These are phyloP conservation scores for Melanchra persicariae DNA, from an alignment of 2,888 invertebrate species.

Conservation along the genomic window DNA sequence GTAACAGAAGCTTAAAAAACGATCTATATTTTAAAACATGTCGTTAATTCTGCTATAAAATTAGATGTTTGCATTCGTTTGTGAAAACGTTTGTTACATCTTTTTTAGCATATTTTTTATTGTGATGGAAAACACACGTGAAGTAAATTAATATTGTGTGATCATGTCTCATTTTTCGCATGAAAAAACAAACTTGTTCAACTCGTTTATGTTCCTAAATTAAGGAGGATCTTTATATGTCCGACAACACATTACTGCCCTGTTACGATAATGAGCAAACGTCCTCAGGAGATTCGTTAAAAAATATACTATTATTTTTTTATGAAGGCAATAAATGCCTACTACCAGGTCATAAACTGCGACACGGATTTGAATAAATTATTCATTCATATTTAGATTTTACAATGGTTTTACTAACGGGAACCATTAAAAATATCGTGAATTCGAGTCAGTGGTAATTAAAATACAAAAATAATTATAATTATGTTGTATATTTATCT, in stretches of 20 bases:
- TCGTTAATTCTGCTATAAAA: constrained; percentile 43
- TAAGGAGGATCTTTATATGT: constrained; percentile 25
- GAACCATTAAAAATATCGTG: constrained; percentile 44
- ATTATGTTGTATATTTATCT: constrained; percentile 17
- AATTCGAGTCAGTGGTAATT: constrained; percentile 41
- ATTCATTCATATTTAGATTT: constrained; percentile 60
- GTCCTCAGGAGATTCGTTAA: constrained; percentile 39
- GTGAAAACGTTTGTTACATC: constrained; percentile 8
- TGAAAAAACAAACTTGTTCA: constrained; percentile 39
- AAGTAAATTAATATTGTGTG: constrained; percentile 16
- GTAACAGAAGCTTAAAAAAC: constrained; percentile 51
- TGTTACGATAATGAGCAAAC: constrained; percentile 47
- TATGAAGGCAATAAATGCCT: constrained; percentile 53
- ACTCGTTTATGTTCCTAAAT: constrained; percentile 47
- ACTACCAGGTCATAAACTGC: constrained; percentile 54
- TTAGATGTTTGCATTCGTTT: constrained; percentile 30
- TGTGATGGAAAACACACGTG: constrained; percentile 9
- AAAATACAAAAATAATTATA: constrained; percentile 45
- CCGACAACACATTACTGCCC: constrained; percentile 27
- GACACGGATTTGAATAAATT: constrained; percentile 59
- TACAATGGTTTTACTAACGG: constrained; percentile 51
- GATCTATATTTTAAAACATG: constrained; percentile 49
- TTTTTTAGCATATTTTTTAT: constrained; percentile 17
- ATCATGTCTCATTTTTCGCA: constrained; percentile 26
- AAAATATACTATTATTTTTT: constrained; percentile 49